Percentiles rank a stretch among this genome's conserved stretches.
These are phyloP conservation scores for Eurytoma adleriae DNA, from an alignment of 2,888 invertebrate genomes.

Conservation along the genomic window DNA sequence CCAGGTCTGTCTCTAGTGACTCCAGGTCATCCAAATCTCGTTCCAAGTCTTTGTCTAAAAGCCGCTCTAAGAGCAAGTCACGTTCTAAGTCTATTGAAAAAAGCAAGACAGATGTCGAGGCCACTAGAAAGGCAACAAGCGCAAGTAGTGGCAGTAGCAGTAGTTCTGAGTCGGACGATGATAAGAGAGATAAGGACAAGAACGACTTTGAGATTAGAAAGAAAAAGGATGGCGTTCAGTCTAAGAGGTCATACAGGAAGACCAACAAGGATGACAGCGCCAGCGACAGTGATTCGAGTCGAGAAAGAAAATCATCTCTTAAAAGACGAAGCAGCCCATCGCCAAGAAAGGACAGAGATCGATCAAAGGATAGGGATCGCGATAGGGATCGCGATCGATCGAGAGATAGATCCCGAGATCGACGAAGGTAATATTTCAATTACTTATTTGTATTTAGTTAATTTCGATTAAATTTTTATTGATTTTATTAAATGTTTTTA, in stretches of 20 bases:
- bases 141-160: constrained; percentile 66
- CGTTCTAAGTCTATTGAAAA: constrained; percentile 71
- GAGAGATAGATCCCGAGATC: constrained; percentile 68
- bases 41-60: constrained; percentile 71
- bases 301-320: constrained; percentile 77
- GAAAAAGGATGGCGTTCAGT: constrained; percentile 89
- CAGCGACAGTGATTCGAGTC: constrained; percentile 78
- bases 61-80: constrained; percentile 70
- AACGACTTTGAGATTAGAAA: constrained; percentile 84
- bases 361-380: constrained; percentile 74
- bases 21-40: constrained; percentile 70
- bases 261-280: constrained; percentile 90
- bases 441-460: neutral
- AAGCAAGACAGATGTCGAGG: constrained; percentile 65
- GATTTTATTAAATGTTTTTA: constrained; percentile 1
- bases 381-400: constrained; percentile 74
- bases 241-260: constrained; percentile 90
- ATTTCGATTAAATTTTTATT: constrained; percentile 62
- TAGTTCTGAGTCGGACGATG: constrained; percentile 68
- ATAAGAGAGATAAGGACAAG: constrained; percentile 74
- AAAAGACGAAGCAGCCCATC: constrained; percentile 70
- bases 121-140: constrained; percentile 64
- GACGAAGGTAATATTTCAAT: constrained; percentile 43
- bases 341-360: constrained; percentile 73
- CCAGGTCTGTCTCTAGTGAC: constrained; percentile 63